Evolutionary conservation across 2,888 invertebrate genomes (phyloP).

Genomic region (Beris morrisii): DNA sequence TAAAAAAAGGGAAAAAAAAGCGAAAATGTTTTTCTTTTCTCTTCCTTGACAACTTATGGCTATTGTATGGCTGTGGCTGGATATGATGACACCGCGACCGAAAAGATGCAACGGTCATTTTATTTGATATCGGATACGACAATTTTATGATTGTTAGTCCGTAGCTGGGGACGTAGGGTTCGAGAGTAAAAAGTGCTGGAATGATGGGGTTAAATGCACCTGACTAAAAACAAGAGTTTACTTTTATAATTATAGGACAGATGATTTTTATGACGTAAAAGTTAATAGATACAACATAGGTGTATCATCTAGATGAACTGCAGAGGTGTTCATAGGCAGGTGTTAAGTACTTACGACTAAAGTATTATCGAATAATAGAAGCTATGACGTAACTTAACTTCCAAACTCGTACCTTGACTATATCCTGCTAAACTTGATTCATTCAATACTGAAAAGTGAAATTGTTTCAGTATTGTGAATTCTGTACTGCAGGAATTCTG

Average conservation of each 20-base stretch:
- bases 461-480: too few relatives aligned
- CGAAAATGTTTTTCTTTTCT: constrained; percentile 18
- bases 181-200: constrained; percentile 9
- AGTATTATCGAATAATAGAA: too few relatives aligned
- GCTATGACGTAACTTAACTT: too few relatives aligned
- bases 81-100: constrained; percentile 29
- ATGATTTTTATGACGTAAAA: constrained; percentile 13
- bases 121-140: constrained; percentile 34
- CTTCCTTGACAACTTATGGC: constrained; percentile 11
- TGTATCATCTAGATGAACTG: constrained; percentile 2
- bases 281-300: constrained; percentile 6
- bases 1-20: constrained; percentile 19
- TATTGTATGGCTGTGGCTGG: constrained; percentile 5
- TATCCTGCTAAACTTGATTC: too few relatives aligned
- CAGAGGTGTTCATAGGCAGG: constrained; percentile 2
- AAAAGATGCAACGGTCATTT: constrained; percentile 38
- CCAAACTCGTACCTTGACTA: too few relatives aligned
- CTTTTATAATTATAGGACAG: constrained; percentile 18
- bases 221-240: constrained; percentile 25
- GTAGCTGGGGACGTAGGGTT: not conserved
- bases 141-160: constrained; percentile 36
- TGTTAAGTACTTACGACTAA: not conserved
- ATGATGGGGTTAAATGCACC: constrained; percentile 35
- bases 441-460: too few relatives aligned
- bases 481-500: too few relatives aligned